A percentile compares a stretch with the other conserved stretches of the same genome.
These are phyloP conservation scores for Thamnaconus septentrionalis DNA, from an alignment of 2,113 vertebrate genomes.

Conservation along the genomic window DNA sequence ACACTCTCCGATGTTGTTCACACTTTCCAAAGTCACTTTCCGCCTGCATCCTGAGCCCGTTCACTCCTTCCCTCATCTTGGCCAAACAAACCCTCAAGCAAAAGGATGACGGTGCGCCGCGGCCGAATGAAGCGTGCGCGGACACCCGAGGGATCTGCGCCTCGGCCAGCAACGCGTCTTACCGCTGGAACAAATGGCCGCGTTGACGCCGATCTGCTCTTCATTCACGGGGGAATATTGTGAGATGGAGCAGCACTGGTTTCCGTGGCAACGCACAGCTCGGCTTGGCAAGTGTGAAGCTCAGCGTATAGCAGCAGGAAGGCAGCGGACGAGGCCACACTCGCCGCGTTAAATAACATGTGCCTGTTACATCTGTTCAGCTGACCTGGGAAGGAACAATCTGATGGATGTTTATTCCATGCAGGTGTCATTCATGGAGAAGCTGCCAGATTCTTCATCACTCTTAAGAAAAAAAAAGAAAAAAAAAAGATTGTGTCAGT, in stretches of 20 bases:
- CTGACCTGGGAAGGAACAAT: conserved; percentile 33
- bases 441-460: conserved; percentile 28
- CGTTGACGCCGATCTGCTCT: conserved; percentile 48
- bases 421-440: conserved; percentile 41
- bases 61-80: too few species aligned
- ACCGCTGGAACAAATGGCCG: conserved; percentile 51
- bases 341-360: conserved; percentile 42
- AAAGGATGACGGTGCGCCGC: too few species aligned
- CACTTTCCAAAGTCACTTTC: too few species aligned
- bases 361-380: conserved; percentile 35
- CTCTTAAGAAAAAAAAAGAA: background rate
- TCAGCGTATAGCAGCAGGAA: conserved; percentile 66
- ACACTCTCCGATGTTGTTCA: too few species aligned
- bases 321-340: conserved; percentile 63
- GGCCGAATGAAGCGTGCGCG: background rate
- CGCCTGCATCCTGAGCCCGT: too few species aligned
- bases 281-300: conserved; percentile 68
- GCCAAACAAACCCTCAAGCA: too few species aligned
- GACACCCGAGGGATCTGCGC: background rate
- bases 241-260: conserved; percentile 81
- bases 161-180: conserved; percentile 34
- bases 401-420: conserved; percentile 26
- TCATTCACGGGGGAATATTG: conserved; percentile 82
- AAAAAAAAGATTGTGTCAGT: background rate
- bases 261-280: conserved; percentile 85